Evolutionary conservation across 2,113 vertebrate genomes (phyloP), one percentile per base, ranked within the genome.

Genomic region (Mugil cephalus): DNA sequence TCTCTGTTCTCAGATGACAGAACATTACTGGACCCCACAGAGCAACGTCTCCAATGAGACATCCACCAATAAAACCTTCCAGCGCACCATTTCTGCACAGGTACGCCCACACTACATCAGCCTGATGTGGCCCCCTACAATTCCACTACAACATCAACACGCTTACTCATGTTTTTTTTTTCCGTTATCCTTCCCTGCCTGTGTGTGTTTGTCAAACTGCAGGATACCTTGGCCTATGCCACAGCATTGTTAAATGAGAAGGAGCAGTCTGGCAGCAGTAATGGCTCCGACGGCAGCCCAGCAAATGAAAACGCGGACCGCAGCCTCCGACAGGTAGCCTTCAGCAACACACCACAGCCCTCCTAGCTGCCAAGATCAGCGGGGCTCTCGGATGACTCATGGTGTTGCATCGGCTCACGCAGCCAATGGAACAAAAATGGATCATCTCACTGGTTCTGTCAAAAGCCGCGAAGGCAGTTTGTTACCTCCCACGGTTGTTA

Each of bases 11-110:
- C 90, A 99, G 98, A 99, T 99, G 98, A 99, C 98, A 14, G 98
- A 99, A 83, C 98, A 99, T 87, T 99, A 99, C 58, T 99, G 97
- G 97, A 96, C 98, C 58, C 98, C 98, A 4, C 98, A 99, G 91
- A 99, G 98, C 74, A 99, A 99, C 0, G 94, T 99, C 36, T 99
- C 98, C 72, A 99, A 99, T 17, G 98, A 99, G 93, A 99, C 98
- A 0, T 99, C 98, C 64, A 99, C 98, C 46, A 98, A 97, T 84
- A 99, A 99, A 94, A 99, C 97, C 85, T 99, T 99, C 92, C 98
- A 99, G 92, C 95, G 98, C 55, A 99, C 98, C 0, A 99, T 99
- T 87, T 99, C 98, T 42, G 98, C 98, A 89, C 98, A 99, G 98
- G 98, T 99, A 92, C 12, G 15, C 21, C 8, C 62, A 19, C 42